These are phyloP conservation scores for Pyrrhura leucotis DNA, from an alignment of 2,797 vertebrate genomes.

Conservation along the genomic window DNA sequence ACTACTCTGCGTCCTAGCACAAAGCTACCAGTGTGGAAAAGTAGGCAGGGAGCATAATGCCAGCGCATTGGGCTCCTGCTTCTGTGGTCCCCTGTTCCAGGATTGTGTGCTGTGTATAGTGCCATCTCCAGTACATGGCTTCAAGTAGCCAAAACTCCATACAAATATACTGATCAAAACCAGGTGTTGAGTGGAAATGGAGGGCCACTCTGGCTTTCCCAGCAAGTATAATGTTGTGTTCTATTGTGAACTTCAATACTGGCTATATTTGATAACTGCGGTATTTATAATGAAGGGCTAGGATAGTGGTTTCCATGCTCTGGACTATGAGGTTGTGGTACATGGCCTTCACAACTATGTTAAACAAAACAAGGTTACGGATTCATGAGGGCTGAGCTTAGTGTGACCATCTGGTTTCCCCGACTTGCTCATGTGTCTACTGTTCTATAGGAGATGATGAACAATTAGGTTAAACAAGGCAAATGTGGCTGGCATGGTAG, in stretches of 20 bases:
- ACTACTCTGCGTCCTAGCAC: neutral
- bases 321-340: neutral
- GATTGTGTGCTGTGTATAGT: neutral
- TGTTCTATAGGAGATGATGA: neutral
- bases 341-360: neutral
- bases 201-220: neutral
- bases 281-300: neutral
- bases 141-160: neutral
- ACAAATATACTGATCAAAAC: slow-evolving; percentile 2
- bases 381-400: neutral
- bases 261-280: slow-evolving; percentile 44
- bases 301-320: neutral
- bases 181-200: neutral
- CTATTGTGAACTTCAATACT: neutral
- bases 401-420: neutral
- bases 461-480: neutral
- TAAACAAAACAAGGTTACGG: neutral
- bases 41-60: neutral
- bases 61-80: neutral
- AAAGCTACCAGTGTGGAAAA: neutral
- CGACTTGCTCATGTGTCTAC: fast-evolving
- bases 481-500: neutral
- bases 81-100: neutral
- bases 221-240: neutral
- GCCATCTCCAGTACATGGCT: neutral